Percentiles rank a stretch among this genome's conserved stretches.
Conservation (phyloP, 2,113 vertebrate genomes). For the Cyphomyrus discorhynchus region DNA sequence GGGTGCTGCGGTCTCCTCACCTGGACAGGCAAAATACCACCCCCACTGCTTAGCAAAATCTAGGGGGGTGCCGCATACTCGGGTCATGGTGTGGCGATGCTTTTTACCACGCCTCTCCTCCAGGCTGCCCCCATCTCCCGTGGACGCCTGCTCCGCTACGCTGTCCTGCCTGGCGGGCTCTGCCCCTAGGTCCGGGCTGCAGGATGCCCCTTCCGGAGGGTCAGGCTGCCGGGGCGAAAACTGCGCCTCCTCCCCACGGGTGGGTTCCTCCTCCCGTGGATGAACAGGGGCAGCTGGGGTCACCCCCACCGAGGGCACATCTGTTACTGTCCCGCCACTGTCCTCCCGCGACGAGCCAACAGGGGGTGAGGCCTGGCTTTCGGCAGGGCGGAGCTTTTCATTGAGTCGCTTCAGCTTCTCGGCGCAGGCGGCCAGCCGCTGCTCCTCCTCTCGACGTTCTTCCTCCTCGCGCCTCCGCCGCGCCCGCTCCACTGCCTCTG, state of each 20-base stretch:
- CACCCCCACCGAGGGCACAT: slow-evolving; percentile 14
- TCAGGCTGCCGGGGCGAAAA: slow-evolving; percentile 46
- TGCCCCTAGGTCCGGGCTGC: slow-evolving; percentile 50
- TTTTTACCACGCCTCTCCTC: slow-evolving; percentile 54
- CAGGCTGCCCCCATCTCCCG: slow-evolving; percentile 56
- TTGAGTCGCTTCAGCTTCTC: slow-evolving; percentile 92
- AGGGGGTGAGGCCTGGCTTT: slow-evolving; percentile 38
- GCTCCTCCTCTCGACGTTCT: slow-evolving; percentile 93
- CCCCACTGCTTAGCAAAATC: not conserved
- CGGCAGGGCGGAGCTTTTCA: slow-evolving; percentile 75
- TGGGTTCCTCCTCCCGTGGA: slow-evolving; percentile 28
- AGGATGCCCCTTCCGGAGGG: slow-evolving; percentile 44
- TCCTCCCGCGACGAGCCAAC: slow-evolving; percentile 45
- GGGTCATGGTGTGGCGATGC: not conserved
- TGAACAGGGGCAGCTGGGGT: slow-evolving; percentile 8
- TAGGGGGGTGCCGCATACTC: not conserved
- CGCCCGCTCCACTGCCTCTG: slow-evolving; percentile 88
- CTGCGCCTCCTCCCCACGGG: slow-evolving; percentile 46
- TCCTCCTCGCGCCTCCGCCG: slow-evolving; percentile 88
- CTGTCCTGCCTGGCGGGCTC: slow-evolving; percentile 51
- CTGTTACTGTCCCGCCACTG: slow-evolving; percentile 29
- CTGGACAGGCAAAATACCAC: slow-evolving; percentile 32
- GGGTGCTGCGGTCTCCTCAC: slow-evolving; percentile 53
- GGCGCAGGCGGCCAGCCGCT: slow-evolving; percentile 90
- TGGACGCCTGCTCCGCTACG: slow-evolving; percentile 63